Evolutionary conservation across 2,888 invertebrate genomes (phyloP), one percentile per base, ranked within the genome.

Genomic region (Acanthoscelides obtectus): DNA sequence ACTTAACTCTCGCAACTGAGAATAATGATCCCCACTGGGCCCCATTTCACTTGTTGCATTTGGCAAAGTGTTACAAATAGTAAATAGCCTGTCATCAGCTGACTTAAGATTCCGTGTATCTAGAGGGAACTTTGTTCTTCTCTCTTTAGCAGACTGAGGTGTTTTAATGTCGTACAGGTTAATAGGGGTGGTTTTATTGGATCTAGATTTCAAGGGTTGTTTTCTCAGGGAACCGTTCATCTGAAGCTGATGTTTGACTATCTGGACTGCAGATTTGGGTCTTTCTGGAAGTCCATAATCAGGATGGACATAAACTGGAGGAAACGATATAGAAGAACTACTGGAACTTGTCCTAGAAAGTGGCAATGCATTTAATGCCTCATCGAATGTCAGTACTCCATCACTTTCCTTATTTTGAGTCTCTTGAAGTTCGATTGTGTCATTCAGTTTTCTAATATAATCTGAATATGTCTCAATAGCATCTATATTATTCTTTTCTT

Each of bases 231-330:
- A 65, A 5, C 74, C 70, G 64, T 80, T 80, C 70, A 83, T 73
- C 74, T 83, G 80, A 64, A 85, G 74, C 70, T 85, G 85, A 67
- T 83, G 79, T 70, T 81, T 82, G 17, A 86, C 81, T n/a, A 84
- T 77, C 74, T 84, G 83, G 1, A 83, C 81, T 5, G 85, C 84
- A 2, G 84, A 85, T 78, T 82, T 83, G 0, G 86, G 86, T 69
- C 85, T 75, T 69, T 82, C 81, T 0, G 72, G 73, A 69, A 76
- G 71, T 19, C 75, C 73, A 25, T 73, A 64, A 20, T 71, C 70
- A 21, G 67, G 66, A 67, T 68, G 75, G 70, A 80, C 77, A 72
- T 81, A 83, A 66, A 83, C 76, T 5, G 80, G 79, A 6, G 83
- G 82, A 66, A 81, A 81, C 0, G 83, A 81, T 71, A 80, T 79